These are phyloP conservation scores for Machimus atricapillus DNA, from an alignment of 2,888 invertebrate species.

Conservation along the genomic window DNA sequence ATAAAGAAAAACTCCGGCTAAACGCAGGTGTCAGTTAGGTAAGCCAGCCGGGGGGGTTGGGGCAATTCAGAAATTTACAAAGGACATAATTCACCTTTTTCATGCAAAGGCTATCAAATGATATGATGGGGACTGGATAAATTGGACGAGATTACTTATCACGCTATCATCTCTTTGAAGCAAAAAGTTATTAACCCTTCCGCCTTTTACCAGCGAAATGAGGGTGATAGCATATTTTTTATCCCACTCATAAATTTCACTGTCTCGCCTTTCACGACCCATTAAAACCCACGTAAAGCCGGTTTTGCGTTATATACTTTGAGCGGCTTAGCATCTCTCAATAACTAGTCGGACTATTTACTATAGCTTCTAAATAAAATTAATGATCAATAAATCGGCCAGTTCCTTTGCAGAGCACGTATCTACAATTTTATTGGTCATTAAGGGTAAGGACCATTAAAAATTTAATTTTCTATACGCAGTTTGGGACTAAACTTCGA, in stretches of 20 bases:
- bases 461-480: neutral
- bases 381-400: neutral
- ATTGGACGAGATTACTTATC: neutral
- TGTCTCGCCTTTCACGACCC: neutral
- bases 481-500: neutral
- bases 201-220: neutral
- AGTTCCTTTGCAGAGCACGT: neutral
- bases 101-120: neutral
- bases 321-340: neutral
- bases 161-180: neutral
- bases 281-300: neutral
- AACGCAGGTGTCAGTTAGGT: neutral
- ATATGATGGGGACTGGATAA: neutral
- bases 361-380: neutral
- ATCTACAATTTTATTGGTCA: neutral
- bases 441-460: neutral
- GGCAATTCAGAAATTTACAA: neutral
- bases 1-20: neutral
- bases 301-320: neutral
- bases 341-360: neutral
- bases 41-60: neutral
- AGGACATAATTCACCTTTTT: neutral
- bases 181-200: neutral
- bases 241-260: neutral
- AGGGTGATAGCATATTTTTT: neutral